These are phyloP conservation scores for Leucoptera coffeella DNA, from an alignment of 2,888 invertebrate species.

Conservation along the genomic window DNA sequence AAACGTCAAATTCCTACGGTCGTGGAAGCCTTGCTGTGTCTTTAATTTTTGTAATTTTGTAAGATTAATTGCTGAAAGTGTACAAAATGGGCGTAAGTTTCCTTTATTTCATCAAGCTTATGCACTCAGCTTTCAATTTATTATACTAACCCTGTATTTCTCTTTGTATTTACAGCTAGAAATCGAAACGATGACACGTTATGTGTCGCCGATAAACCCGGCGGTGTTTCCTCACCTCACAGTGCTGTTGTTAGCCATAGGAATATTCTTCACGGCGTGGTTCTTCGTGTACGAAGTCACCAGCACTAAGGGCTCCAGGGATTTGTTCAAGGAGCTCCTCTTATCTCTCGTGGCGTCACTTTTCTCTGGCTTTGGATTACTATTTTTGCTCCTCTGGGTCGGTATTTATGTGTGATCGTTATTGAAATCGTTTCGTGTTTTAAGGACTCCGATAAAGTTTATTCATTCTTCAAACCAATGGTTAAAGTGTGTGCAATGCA, in stretches of 20 bases:
- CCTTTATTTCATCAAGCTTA: too few species aligned
- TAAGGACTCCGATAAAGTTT: too few species aligned
- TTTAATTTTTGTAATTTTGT: too few species aligned
- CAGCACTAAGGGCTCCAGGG: constrained; percentile 78
- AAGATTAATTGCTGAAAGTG: too few species aligned
- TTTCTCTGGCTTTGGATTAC: constrained; percentile 93
- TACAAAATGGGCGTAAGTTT: too few species aligned
- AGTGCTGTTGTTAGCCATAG: constrained; percentile 84
- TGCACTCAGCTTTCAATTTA: too few species aligned
- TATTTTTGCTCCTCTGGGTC: constrained; percentile 92
- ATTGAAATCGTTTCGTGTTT: too few species aligned
- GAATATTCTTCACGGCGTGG: constrained; percentile 98
- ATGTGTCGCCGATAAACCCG: constrained; percentile 94
- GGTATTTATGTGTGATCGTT: constrained; percentile 94
- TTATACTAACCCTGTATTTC: too few species aligned
- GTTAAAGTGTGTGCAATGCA: too few species aligned
- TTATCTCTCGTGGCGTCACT: constrained; percentile 89
- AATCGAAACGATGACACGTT: constrained; percentile 76
- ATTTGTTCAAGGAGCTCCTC: constrained; percentile 82
- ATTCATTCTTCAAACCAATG: too few species aligned
- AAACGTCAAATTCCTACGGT: too few species aligned
- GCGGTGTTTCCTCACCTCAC: constrained; percentile 92
- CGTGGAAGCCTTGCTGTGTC: too few species aligned
- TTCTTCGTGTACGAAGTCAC: constrained; percentile 98
- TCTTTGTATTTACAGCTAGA: constrained; percentile 44